These are phyloP conservation scores for Hypercompe scribonia DNA, from an alignment of 2,888 invertebrate species.

Conservation along the genomic window DNA sequence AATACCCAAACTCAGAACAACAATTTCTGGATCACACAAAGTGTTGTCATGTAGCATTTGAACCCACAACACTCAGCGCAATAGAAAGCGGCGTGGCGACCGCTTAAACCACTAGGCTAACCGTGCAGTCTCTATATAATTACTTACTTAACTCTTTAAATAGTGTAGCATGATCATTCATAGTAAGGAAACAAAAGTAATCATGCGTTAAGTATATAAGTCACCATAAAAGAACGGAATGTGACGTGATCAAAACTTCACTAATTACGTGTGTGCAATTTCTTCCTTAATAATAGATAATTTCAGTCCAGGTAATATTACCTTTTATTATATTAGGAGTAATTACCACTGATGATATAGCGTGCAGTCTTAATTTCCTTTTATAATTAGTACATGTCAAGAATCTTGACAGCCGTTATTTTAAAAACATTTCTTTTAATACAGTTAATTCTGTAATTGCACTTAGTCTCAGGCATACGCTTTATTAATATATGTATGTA, in stretches of 20 bases:
- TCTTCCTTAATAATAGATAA: background rate
- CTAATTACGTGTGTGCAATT: background rate
- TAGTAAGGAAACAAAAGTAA: background rate
- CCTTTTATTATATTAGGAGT: too few relatives aligned
- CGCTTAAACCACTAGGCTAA: too few relatives aligned
- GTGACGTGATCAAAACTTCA: background rate
- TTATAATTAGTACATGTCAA: background rate
- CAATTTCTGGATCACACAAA: too few relatives aligned
- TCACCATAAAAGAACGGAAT: background rate
- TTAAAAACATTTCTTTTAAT: background rate
- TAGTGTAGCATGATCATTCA: too few relatives aligned
- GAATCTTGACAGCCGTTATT: background rate
- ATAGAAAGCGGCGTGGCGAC: too few relatives aligned
- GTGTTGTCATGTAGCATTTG: too few relatives aligned
- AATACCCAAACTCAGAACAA: too few relatives aligned
- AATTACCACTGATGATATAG: background rate
- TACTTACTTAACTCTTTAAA: too few relatives aligned
- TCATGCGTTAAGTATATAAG: background rate
- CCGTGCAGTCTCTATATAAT: too few relatives aligned
- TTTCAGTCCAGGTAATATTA: background rate
- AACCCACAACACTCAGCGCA: too few relatives aligned
- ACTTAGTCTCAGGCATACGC: background rate
- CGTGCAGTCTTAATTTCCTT: background rate
- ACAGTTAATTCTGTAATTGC: background rate
- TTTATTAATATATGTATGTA: background rate